Percentiles rank a stretch among this genome's conserved stretches.
phyloP scores from a whole-genome alignment of 2,113 vertebrate genomes.

The Coturnix japonica region DNA sequence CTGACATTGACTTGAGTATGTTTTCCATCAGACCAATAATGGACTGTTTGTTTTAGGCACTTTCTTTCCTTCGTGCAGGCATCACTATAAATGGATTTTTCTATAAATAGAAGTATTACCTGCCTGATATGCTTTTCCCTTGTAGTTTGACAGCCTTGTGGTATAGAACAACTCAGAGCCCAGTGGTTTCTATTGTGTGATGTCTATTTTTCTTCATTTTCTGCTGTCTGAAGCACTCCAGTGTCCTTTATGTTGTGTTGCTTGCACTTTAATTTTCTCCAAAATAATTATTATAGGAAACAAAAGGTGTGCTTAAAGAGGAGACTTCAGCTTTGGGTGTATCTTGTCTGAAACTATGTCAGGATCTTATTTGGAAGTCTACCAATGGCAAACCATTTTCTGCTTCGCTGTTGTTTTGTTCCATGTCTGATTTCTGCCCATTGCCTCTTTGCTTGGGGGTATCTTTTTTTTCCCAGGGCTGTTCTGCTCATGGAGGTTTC shows the following conservation, averaged over 20 bases:
- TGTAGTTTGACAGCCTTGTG: neutral
- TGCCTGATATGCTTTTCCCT: neutral
- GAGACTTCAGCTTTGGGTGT: neutral
- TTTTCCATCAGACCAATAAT: neutral
- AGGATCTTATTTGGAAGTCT: neutral
- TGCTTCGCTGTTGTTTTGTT: neutral
- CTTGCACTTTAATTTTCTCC: neutral
- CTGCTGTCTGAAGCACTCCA: neutral
- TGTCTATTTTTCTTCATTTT: conserved; percentile 18
- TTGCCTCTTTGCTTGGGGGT: neutral
- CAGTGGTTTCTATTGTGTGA: fast-evolving
- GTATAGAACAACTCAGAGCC: neutral
- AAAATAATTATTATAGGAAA: neutral
- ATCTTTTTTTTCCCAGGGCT: neutral
- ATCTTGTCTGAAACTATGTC: neutral
- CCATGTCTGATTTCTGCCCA: neutral
- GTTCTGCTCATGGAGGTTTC: neutral
- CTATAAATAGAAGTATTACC: conserved; percentile 8
- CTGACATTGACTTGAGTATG: fast-evolving
- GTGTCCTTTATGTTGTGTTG: neutral
- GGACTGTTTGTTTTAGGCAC: neutral
- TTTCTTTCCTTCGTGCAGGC: neutral
- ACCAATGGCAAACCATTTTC: neutral
- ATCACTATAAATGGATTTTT: neutral
- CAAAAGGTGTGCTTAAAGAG: neutral